phyloP scores from a whole-genome alignment of 2,888 invertebrate species.

The Megaustenia siamemsis region DNA sequence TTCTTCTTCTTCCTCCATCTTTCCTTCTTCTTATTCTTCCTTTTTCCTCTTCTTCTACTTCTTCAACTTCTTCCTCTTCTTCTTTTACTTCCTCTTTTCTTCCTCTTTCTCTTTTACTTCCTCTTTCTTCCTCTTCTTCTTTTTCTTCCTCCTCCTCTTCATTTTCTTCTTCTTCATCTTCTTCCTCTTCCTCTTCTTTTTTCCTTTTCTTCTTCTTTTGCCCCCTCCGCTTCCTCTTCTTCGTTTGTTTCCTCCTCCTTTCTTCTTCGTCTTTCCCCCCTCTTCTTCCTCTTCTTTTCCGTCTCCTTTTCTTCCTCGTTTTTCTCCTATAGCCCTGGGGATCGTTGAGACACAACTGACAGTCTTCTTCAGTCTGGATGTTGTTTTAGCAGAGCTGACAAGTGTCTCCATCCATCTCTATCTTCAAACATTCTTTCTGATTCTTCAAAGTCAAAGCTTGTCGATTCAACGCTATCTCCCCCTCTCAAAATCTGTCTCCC shows the following conservation, averaged over 20 bases:
- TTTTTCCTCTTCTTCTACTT: neutral
- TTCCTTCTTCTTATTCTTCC: neutral
- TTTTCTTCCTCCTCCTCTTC: too few relatives aligned
- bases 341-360: too few relatives aligned
- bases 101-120: neutral
- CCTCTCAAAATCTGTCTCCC: too few relatives aligned
- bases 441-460: too few relatives aligned
- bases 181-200: neutral
- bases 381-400: too few relatives aligned
- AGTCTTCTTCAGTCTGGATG: too few relatives aligned
- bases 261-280: neutral
- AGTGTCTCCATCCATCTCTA: too few relatives aligned
- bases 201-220: neutral
- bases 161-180: neutral
- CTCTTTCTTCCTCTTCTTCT: neutral
- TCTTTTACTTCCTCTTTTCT: neutral
- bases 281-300: constrained; percentile 1
- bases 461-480: too few relatives aligned
- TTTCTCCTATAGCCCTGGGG: neutral
- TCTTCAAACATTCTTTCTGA: too few relatives aligned
- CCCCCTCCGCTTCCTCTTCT: neutral
- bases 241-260: neutral
- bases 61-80: neutral
- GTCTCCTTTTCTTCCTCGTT: neutral
- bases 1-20: neutral